Conservation (phyloP, 2,888 invertebrate genomes). For the Tipula helvola region DNA sequence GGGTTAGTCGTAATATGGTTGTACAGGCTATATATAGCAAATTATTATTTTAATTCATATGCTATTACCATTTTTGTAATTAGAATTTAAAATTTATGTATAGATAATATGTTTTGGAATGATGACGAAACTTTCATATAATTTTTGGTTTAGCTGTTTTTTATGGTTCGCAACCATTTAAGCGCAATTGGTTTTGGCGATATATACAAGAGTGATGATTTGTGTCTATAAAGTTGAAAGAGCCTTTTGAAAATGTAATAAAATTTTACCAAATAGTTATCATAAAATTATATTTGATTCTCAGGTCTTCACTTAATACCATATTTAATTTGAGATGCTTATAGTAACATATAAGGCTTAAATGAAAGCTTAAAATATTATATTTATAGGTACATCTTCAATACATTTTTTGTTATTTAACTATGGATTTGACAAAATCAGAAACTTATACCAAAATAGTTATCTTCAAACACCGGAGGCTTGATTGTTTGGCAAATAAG, state of each 20-base stretch:
- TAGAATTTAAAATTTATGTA: neutral
- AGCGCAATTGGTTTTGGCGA: neutral
- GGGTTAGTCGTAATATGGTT: neutral
- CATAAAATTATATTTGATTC: neutral
- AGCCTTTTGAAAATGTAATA: neutral
- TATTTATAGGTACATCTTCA: too few relatives aligned
- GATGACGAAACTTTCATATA: neutral
- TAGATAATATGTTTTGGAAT: neutral
- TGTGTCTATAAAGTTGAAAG: neutral
- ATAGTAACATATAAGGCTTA: too few relatives aligned
- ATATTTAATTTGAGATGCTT: too few relatives aligned
- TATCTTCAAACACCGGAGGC: too few relatives aligned
- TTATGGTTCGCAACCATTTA: neutral
- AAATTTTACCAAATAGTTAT: neutral
- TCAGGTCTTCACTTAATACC: neutral
- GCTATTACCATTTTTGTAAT: neutral
- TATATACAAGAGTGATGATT: neutral
- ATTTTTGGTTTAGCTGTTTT: neutral
- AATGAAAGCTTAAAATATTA: too few relatives aligned
- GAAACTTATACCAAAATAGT: too few relatives aligned
- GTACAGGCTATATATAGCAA: neutral
- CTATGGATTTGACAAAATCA: too few relatives aligned
- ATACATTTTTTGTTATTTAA: too few relatives aligned
- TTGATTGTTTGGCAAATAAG: too few relatives aligned
- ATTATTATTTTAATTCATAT: neutral